These are phyloP conservation scores for Halcyon chelicuti DNA, from an alignment of 2,797 vertebrate genomes.

Conservation along the genomic window DNA sequence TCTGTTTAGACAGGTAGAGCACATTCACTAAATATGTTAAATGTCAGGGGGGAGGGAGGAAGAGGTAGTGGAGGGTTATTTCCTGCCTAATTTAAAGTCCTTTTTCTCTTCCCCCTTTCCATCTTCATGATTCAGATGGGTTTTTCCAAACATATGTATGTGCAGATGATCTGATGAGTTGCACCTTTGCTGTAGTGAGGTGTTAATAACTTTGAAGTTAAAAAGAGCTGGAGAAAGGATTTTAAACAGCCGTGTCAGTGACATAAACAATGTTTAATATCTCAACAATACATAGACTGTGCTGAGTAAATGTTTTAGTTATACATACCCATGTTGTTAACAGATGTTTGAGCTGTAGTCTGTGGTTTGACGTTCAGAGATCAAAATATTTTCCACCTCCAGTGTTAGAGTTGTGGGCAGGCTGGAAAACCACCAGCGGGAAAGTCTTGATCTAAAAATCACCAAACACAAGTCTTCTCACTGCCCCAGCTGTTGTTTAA, in stretches of 20 bases:
- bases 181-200: neutral
- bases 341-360: constrained; percentile 1
- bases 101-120: neutral
- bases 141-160: neutral
- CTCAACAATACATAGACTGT: neutral
- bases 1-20: constrained; percentile 28
- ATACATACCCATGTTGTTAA: neutral
- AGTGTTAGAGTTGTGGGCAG: neutral
- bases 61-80: neutral
- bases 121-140: neutral
- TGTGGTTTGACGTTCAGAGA: neutral
- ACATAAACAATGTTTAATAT: neutral
- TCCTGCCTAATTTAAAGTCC: neutral
- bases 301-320: neutral
- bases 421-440: neutral
- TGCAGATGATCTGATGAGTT: neutral
- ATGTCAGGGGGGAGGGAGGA: neutral
- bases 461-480: neutral
- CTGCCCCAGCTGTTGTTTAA: neutral
- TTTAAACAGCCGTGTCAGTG: neutral
- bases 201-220: neutral
- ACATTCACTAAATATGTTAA: neutral
- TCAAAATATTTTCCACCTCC: constrained; percentile 15
- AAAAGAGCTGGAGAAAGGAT: neutral
- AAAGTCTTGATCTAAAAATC: constrained; percentile 13